These are phyloP conservation scores for Vidua macroura DNA, from an alignment of 2,113 vertebrate species.

Conservation along the genomic window DNA sequence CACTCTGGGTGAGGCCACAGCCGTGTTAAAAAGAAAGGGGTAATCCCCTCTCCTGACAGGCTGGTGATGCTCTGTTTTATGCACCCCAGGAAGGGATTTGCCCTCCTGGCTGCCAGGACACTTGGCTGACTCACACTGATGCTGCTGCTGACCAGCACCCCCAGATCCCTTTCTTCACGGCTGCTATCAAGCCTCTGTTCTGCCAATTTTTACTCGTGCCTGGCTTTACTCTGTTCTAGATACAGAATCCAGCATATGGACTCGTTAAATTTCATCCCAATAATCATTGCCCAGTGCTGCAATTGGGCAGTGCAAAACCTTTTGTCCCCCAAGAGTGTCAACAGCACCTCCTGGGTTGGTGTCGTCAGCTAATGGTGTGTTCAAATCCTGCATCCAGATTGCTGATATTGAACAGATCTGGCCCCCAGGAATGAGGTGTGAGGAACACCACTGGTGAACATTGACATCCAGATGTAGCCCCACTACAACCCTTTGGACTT, in stretches of 20 bases:
- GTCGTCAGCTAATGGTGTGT: background rate
- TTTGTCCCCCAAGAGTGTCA: background rate
- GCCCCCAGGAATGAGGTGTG: background rate
- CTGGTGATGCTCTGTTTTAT: background rate
- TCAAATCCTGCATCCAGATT: background rate
- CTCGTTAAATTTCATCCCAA: background rate
- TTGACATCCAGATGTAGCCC: background rate
- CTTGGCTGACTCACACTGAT: accelerated
- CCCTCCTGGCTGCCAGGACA: background rate
- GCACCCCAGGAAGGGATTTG: background rate
- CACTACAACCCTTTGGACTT: background rate
- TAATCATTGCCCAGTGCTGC: background rate
- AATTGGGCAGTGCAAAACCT: background rate
- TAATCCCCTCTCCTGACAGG: accelerated
- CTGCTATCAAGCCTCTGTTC: background rate
- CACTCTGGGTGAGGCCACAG: accelerated
- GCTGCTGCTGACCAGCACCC: background rate
- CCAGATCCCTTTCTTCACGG: background rate
- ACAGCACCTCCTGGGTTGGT: background rate
- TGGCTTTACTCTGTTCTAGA: accelerated
- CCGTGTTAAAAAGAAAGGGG: accelerated
- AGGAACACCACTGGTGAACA: accelerated
- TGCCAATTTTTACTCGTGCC: background rate
- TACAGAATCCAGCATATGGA: background rate
- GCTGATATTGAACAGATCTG: background rate